Evolutionary conservation across 2,888 invertebrate species (phyloP).

Genomic region (Autographa gamma): DNA sequence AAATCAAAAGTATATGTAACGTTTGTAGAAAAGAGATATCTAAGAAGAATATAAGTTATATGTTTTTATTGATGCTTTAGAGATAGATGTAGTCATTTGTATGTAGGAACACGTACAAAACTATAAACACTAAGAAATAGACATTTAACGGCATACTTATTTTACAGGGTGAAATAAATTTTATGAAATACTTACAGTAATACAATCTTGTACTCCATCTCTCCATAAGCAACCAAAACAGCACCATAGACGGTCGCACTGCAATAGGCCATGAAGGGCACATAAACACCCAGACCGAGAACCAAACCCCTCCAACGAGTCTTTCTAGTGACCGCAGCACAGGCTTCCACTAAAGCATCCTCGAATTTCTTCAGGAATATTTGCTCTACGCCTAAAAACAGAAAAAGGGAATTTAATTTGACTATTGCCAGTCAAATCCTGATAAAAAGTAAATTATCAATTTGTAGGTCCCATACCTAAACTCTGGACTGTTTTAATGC

Average conservation of each 20-base stretch:
- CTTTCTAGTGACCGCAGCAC: conserved; percentile 87
- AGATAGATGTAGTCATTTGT: no score
- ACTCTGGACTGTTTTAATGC: conserved; percentile 91
- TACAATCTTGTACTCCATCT: conserved; percentile 90
- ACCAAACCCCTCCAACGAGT: conserved; percentile 91
- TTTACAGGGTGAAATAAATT: no score
- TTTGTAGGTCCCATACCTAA: conserved; percentile 78
- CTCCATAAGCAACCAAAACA: conserved; percentile 89
- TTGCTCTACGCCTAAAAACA: conserved; percentile 83
- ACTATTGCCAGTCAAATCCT: no score
- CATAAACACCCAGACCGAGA: conserved; percentile 91
- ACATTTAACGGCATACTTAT: no score
- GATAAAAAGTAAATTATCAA: no score
- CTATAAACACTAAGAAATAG: no score
- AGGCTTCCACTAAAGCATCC: conserved; percentile 83
- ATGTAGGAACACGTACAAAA: no score
- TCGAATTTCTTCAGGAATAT: conserved; percentile 88
- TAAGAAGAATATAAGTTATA: no score
- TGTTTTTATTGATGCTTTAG: no score
- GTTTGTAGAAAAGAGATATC: no score
- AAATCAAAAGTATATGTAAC: no score
- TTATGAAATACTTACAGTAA: conserved; percentile 88
- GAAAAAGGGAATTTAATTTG: background rate
- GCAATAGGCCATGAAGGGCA: conserved; percentile 92
- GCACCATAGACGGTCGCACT: conserved; percentile 92